Percentiles rank a stretch among this genome's conserved stretches.
These are phyloP conservation scores for Trimorus sp. DNA, from an alignment of 2,888 invertebrate species.

Conservation along the genomic window DNA sequence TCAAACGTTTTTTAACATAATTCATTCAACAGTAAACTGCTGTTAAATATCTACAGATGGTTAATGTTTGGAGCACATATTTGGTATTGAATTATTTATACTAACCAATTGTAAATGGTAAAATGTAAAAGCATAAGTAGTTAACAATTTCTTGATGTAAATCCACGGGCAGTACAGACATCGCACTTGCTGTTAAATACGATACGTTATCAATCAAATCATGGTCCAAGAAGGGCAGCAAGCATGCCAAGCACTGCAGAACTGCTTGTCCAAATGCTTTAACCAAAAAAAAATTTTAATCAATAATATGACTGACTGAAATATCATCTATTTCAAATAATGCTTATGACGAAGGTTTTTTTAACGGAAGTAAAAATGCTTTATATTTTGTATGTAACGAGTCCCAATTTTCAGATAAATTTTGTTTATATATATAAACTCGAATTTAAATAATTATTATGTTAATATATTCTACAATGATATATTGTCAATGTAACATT, in stretches of 20 bases:
- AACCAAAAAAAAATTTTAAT: too few relatives aligned
- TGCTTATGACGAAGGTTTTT: too few relatives aligned
- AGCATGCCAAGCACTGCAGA: slow-evolving; percentile 95
- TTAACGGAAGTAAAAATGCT: too few relatives aligned
- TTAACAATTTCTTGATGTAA: slow-evolving; percentile 98
- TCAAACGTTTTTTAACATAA: slow-evolving; percentile 51
- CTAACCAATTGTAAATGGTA: slow-evolving; percentile 97
- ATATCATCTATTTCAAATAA: too few relatives aligned
- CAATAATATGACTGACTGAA: too few relatives aligned
- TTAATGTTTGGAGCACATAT: neutral
- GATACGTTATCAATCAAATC: slow-evolving; percentile 98
- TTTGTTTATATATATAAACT: too few relatives aligned
- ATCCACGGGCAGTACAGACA: slow-evolving; percentile 94
- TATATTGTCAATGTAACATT: neutral
- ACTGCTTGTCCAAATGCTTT: slow-evolving; percentile 96
- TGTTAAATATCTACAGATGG: too few relatives aligned
- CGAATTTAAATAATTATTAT: too few relatives aligned
- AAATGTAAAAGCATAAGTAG: slow-evolving; percentile 95
- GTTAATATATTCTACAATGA: too few relatives aligned
- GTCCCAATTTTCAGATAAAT: too few relatives aligned
- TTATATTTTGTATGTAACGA: too few relatives aligned
- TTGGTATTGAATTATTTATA: slow-evolving; percentile 68
- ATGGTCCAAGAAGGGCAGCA: slow-evolving; percentile 97
- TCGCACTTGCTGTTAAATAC: slow-evolving; percentile 95
- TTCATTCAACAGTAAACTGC: too few relatives aligned